A percentile compares a stretch with the other conserved stretches of the same genome.
phyloP scores from a whole-genome alignment of 2,797 vertebrate genomes.

The Siniperca undulata region DNA sequence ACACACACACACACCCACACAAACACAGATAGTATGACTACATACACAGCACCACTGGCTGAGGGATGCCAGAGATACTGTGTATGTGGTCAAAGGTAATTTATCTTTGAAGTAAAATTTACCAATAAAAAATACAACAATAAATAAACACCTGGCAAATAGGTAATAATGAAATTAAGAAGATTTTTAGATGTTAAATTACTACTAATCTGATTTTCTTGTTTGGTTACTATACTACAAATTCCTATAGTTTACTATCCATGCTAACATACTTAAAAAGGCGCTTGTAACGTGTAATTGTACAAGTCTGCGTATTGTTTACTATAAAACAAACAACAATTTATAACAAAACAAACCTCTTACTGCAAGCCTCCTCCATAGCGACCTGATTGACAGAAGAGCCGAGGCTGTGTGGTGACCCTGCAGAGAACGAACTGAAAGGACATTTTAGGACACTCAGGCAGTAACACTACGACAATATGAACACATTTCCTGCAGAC shows the following conservation, averaged over 20 bases:
- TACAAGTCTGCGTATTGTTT: background rate
- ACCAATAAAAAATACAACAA: background rate
- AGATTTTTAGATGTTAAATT: background rate
- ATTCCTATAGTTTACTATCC: background rate
- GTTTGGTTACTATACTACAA: background rate
- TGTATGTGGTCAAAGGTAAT: too few species aligned
- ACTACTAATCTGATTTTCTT: background rate
- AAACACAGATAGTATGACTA: background rate
- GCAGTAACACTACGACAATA: background rate
- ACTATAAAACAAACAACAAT: too few species aligned
- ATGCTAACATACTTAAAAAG: background rate
- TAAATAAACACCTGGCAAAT: background rate
- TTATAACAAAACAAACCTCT: background rate
- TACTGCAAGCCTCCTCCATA: too few species aligned
- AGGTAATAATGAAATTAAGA: too few species aligned
- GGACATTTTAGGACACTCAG: background rate
- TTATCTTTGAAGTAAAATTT: background rate
- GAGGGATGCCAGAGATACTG: too few species aligned
- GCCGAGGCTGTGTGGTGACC: background rate
- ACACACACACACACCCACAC: background rate
- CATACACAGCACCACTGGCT: background rate
- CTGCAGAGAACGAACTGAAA: background rate
- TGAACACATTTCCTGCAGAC: background rate
- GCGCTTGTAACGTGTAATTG: background rate
- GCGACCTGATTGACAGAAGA: background rate